Evolutionary conservation across 2,888 invertebrate genomes (phyloP).

Genomic region (Callosobruchus maculatus): DNA sequence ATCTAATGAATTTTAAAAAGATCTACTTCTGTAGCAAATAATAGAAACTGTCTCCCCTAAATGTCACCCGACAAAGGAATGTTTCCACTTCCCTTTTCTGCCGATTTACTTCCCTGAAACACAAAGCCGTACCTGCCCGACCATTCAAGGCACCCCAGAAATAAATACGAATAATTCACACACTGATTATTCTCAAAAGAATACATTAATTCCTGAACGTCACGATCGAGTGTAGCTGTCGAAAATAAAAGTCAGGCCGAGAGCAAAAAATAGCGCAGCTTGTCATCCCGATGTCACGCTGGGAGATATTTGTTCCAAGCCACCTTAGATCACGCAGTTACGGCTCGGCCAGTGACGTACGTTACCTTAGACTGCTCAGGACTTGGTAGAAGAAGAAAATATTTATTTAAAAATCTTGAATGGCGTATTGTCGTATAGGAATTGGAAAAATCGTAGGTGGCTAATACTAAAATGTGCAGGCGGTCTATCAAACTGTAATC

Average conservation of each 20-base stretch:
- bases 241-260: constrained; percentile 29
- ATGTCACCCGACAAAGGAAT: neutral
- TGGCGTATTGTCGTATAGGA: too few relatives aligned
- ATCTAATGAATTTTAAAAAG: neutral
- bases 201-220: constrained; percentile 26
- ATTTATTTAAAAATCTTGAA: too few relatives aligned
- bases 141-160: constrained; percentile 17
- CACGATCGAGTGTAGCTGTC: constrained; percentile 22
- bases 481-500: too few relatives aligned
- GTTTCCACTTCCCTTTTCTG: constrained; percentile 16
- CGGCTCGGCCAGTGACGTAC: neutral
- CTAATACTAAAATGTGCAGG: too few relatives aligned
- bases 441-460: too few relatives aligned
- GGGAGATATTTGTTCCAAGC: constrained; percentile 37
- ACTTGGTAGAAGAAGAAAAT: too few relatives aligned
- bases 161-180: constrained; percentile 29
- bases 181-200: constrained; percentile 28
- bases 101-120: constrained; percentile 9
- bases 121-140: constrained; percentile 20
- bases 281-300: constrained; percentile 36
- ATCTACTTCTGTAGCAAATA: neutral
- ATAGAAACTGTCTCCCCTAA: neutral
- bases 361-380: too few relatives aligned
- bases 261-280: constrained; percentile 31
- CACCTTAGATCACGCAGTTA: constrained; percentile 27